phyloP scores from a whole-genome alignment of 2,113 vertebrate genomes.

The Callionymus lyra region DNA sequence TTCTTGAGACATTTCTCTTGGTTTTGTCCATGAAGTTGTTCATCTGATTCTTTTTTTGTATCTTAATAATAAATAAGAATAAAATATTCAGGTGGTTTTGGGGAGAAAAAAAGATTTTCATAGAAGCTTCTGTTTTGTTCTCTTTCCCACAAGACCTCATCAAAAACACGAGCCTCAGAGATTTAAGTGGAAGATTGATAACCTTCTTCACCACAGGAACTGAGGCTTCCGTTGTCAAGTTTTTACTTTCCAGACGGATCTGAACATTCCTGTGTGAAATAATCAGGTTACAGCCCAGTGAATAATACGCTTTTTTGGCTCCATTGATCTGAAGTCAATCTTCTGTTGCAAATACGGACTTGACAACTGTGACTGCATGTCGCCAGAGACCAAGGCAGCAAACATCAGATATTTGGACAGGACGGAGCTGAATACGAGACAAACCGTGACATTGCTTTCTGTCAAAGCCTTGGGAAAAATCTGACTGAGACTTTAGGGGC shows the following conservation, averaged over 20 bases:
- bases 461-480: conserved; percentile 20
- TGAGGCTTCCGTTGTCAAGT: conserved; percentile 5
- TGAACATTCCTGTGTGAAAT: conserved; percentile 24
- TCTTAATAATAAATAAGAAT: too few species aligned
- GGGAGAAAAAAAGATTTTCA: too few species aligned
- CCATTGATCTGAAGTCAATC: conserved; percentile 37
- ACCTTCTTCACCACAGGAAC: too few species aligned
- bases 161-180: too few species aligned
- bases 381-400: conserved; percentile 9
- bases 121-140: too few species aligned
- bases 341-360: conserved; percentile 28
- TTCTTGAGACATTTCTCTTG: too few species aligned
- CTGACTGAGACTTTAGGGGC: conserved; percentile 16
- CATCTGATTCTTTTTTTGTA: too few species aligned
- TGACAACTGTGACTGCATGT: conserved; percentile 15
- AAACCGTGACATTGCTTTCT: conserved; percentile 19
- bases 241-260: conserved; percentile 6
- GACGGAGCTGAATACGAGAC: conserved; percentile 7
- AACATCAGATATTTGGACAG: conserved; percentile 8
- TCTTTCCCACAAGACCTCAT: too few species aligned
- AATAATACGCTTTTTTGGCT: conserved; percentile 29
- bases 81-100: too few species aligned
- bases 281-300: conserved; percentile 17
- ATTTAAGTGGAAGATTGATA: too few species aligned
- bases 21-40: too few species aligned